Conservation (phyloP, 2,888 invertebrate species). For the Drosophila vallismaia region DNA sequence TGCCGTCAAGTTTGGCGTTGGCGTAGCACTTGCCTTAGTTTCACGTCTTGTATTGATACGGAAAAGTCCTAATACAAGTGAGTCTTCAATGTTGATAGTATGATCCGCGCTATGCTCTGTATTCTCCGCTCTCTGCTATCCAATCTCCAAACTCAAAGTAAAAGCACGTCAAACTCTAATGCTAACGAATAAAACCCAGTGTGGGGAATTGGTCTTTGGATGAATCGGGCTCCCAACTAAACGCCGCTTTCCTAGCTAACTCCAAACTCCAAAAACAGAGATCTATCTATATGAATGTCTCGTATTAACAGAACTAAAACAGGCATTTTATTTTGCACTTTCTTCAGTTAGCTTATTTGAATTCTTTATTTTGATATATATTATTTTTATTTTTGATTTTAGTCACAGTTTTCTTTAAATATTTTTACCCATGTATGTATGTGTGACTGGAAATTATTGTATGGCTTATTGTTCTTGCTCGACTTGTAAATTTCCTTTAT, state of each 20-base stretch:
- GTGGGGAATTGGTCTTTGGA: constrained; percentile 7
- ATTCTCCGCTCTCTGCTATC: constrained; percentile 25
- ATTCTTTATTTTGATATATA: constrained; percentile 33
- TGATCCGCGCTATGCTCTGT: constrained; percentile 25
- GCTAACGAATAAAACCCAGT: constrained; percentile 45
- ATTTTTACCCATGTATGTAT: constrained; percentile 74
- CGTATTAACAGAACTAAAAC: constrained; percentile 43
- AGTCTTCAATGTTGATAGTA: constrained; percentile 70
- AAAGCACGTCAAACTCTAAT: constrained; percentile 54
- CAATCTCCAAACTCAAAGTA: constrained; percentile 20
- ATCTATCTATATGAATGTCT: constrained; percentile 29
- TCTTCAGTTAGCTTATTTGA: constrained; percentile 53
- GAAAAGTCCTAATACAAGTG: constrained; percentile 86
- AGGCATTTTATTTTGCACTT: constrained; percentile 59
- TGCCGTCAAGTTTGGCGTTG: constrained; percentile 93
- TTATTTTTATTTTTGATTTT: constrained; percentile 58
- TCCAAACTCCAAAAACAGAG: constrained; percentile 5
- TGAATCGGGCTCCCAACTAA: constrained; percentile 26
- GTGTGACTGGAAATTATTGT: constrained; percentile 65
- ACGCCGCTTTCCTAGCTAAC: constrained; percentile 44
- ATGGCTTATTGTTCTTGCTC: constrained; percentile 63
- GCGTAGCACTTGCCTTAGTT: constrained; percentile 92
- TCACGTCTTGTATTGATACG: constrained; percentile 94
- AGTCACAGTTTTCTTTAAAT: constrained; percentile 69
- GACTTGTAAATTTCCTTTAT: constrained; percentile 10